phyloP scores from a whole-genome alignment of 2,113 vertebrate species.

The Melanocharis versteri region DNA sequence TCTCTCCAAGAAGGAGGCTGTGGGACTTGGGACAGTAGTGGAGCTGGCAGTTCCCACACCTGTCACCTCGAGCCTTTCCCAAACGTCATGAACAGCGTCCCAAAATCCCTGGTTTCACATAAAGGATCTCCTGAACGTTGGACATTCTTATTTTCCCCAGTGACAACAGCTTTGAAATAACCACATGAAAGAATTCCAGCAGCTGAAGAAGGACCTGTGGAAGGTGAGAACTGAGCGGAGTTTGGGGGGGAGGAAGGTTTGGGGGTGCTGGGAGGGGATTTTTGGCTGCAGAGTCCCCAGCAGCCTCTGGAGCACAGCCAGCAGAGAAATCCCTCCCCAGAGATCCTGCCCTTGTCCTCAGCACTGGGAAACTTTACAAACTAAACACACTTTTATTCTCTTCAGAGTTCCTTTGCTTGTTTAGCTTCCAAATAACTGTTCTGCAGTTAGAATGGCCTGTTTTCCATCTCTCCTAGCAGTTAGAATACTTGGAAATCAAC shows the following conservation, averaged over 20 bases:
- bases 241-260: background rate
- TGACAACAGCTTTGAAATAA: background rate
- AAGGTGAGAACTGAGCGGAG: background rate
- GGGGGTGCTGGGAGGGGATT: background rate
- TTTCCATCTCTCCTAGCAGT: background rate
- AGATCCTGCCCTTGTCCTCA: background rate
- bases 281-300: background rate
- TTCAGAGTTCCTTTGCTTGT: background rate
- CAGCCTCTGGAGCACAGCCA: background rate
- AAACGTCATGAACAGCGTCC: accelerated
- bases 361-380: background rate
- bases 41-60: background rate
- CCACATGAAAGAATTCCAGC: background rate
- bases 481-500: background rate
- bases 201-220: background rate
- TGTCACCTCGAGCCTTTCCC: background rate
- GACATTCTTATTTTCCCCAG: background rate
- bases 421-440: background rate
- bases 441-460: background rate
- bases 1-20: accelerated
- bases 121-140: background rate
- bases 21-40: background rate
- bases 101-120: background rate
- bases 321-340: background rate
- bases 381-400: background rate